Conservation (phyloP, 2,888 invertebrate genomes). For the Epistrophe eligans region DNA sequence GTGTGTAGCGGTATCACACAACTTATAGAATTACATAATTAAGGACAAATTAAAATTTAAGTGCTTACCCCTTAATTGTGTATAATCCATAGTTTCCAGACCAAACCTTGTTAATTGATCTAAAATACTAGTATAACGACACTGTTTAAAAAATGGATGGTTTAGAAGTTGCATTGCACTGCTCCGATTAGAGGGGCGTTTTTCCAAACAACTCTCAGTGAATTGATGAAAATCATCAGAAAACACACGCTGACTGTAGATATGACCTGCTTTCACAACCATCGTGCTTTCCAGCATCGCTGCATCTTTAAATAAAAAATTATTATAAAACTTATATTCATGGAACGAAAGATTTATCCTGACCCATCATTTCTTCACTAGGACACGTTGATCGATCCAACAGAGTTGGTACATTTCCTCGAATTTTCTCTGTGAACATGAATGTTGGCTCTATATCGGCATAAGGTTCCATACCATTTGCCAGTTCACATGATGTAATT, state of each 20-base stretch:
- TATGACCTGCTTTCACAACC: slow-evolving; percentile 82
- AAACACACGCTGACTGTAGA: slow-evolving; percentile 87
- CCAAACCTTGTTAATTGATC: slow-evolving; percentile 81
- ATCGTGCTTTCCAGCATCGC: slow-evolving; percentile 81
- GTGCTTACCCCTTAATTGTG: slow-evolving; percentile 78
- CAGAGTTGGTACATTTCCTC: slow-evolving; percentile 90
- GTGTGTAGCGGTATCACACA: too few species aligned
- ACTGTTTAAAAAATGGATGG: slow-evolving; percentile 91
- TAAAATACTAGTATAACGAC: slow-evolving; percentile 81
- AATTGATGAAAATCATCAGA: slow-evolving; percentile 91
- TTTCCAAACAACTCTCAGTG: slow-evolving; percentile 89
- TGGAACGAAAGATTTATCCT: not conserved
- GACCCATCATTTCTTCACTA: slow-evolving; percentile 83
- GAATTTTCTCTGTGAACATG: slow-evolving; percentile 94
- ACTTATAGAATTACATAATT: too few species aligned
- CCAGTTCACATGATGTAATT: slow-evolving; percentile 90
- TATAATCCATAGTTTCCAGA: slow-evolving; percentile 79
- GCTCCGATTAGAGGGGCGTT: slow-evolving; percentile 89
- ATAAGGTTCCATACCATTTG: slow-evolving; percentile 95
- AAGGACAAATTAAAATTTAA: not conserved
- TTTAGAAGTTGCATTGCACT: slow-evolving; percentile 88
- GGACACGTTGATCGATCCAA: slow-evolving; percentile 90
- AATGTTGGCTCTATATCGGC: slow-evolving; percentile 93
- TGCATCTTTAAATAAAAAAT: slow-evolving; percentile 45
- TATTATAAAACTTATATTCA: not conserved